These are phyloP conservation scores for Orgyia antiqua DNA, from an alignment of 2,888 invertebrate species.

Conservation along the genomic window DNA sequence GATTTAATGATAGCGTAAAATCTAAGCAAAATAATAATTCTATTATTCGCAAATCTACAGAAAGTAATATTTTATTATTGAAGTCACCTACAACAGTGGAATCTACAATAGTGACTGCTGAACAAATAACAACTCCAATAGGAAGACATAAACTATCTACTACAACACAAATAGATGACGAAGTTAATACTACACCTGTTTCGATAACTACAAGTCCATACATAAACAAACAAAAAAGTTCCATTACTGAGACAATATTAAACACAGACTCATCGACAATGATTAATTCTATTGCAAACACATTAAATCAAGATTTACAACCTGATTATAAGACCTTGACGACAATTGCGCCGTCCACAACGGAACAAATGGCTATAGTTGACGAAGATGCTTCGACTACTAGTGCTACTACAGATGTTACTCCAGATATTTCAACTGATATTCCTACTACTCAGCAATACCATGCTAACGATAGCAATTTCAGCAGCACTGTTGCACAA, in stretches of 20 bases:
- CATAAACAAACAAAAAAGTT: conserved; percentile 1
- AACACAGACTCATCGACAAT: background rate
- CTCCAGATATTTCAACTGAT: background rate
- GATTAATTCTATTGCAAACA: background rate
- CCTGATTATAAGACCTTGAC: no score
- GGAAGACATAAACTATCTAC: background rate
- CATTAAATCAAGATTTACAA: no score
- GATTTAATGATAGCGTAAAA: no score
- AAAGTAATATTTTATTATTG: no score
- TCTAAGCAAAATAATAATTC: no score
- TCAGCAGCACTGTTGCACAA: background rate
- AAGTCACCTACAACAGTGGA: no score
- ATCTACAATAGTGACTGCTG: background rate
- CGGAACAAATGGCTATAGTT: no score
- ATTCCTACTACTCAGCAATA: background rate
- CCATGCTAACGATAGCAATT: background rate
- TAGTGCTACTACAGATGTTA: no score
- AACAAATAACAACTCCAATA: background rate
- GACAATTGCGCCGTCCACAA: no score
- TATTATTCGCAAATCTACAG: no score
- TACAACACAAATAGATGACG: background rate
- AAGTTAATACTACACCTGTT: no score
- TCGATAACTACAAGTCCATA: conserved; percentile 5
- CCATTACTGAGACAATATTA: background rate
- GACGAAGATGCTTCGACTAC: no score